phyloP scores from a whole-genome alignment of 2,888 invertebrate genomes.

The Leucania comma region DNA sequence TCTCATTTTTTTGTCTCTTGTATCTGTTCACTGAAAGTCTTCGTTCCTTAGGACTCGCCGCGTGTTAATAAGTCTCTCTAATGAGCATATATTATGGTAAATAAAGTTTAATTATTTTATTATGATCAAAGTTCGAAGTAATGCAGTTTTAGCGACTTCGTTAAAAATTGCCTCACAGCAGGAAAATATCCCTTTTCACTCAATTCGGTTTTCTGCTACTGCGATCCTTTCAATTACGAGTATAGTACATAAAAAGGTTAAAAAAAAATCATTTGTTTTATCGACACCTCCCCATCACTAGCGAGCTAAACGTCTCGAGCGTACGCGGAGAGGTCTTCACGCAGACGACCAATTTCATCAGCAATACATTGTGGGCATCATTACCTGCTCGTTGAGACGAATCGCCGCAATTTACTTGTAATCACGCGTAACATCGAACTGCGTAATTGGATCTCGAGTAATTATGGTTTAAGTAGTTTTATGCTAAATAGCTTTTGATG shows the following conservation, averaged over 20 bases:
- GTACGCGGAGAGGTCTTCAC: slow-evolving; percentile 60
- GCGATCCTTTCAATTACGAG: background rate
- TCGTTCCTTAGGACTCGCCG: no score
- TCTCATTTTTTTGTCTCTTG: no score
- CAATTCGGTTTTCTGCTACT: background rate
- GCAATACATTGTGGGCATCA: slow-evolving; percentile 60
- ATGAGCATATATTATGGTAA: no score
- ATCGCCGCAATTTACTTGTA: slow-evolving; percentile 48
- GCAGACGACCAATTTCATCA: slow-evolving; percentile 73
- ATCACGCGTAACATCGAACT: slow-evolving; percentile 47
- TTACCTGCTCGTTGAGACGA: slow-evolving; percentile 57
- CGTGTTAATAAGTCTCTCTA: no score
- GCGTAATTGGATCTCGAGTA: slow-evolving; percentile 55
- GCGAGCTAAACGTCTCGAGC: slow-evolving; percentile 68
- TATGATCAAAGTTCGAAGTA: no score
- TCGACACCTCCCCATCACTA: slow-evolving; percentile 71
- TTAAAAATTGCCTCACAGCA: background rate
- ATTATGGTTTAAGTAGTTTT: slow-evolving; percentile 53
- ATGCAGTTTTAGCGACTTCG: no score
- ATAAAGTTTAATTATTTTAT: no score
- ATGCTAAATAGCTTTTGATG: slow-evolving; percentile 50
- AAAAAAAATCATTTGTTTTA: slow-evolving; percentile 24
- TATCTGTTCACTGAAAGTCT: no score
- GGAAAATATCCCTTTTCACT: background rate
- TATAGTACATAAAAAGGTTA: no score